These are phyloP conservation scores for Encarsia formosa DNA, from an alignment of 2,888 invertebrate genomes.

Conservation along the genomic window DNA sequence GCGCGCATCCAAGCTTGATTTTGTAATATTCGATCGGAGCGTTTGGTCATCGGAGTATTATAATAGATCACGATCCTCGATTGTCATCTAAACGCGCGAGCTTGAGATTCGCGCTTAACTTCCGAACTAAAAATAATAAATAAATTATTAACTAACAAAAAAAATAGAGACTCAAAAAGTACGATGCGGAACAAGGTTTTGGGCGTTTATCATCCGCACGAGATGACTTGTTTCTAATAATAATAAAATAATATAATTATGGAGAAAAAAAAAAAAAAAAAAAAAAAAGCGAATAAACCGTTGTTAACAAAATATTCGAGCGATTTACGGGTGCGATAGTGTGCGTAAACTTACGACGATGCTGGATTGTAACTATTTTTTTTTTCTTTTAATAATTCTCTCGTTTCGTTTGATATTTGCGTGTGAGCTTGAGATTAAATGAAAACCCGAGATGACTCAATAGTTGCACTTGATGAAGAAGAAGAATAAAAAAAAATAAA, in stretches of 20 bases:
- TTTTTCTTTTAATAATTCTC: too few species aligned
- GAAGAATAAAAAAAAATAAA: neutral
- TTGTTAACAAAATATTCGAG: conserved; percentile 39
- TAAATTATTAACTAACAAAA: conserved; percentile 16
- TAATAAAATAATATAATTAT: too few species aligned
- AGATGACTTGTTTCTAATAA: conserved; percentile 40
- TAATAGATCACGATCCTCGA: too few species aligned
- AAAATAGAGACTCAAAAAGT: neutral
- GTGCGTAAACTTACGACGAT: too few species aligned
- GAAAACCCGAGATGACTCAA: conserved; percentile 41
- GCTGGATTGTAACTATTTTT: too few species aligned
- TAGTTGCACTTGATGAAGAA: conserved; percentile 29
- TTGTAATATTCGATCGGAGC: conserved; percentile 6
- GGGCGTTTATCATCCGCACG: conserved; percentile 38
- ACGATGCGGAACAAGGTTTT: conserved; percentile 26
- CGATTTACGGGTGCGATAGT: conserved; percentile 12
- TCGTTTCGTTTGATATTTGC: too few species aligned
- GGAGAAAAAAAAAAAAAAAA: too few species aligned
- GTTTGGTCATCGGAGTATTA: too few species aligned
- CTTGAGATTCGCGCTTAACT: conserved; percentile 14
- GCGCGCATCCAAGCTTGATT: conserved; percentile 9
- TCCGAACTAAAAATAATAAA: conserved; percentile 12
- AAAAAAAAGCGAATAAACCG: conserved; percentile 40
- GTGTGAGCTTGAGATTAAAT: neutral
- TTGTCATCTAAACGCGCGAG: too few species aligned